Evolutionary conservation across 2,797 vertebrate genomes (phyloP).

Genomic region (Lacerta viridis): DNA sequence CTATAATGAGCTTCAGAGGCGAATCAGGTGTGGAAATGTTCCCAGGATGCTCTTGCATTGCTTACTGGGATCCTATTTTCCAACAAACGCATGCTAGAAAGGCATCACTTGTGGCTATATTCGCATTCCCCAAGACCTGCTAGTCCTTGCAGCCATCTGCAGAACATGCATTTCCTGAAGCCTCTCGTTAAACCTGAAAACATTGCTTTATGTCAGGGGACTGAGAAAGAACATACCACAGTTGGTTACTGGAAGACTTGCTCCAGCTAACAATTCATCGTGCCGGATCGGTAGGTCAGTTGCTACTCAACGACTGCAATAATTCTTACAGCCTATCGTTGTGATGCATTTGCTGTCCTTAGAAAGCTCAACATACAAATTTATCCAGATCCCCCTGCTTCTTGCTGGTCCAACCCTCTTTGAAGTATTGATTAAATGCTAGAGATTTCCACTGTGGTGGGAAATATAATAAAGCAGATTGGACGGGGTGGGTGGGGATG

Average conservation of each 20-base stretch:
- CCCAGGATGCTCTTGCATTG: not conserved
- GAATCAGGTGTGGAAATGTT: not conserved
- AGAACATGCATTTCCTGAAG: not conserved
- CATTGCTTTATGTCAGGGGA: not conserved
- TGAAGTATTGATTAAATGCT: constrained; percentile 17
- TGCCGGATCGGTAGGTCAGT: constrained; percentile 8
- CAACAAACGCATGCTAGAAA: not conserved
- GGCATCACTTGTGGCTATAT: not conserved
- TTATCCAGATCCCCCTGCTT: constrained; percentile 17
- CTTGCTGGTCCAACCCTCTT: constrained; percentile 28
- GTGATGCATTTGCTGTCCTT: not conserved
- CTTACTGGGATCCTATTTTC: not conserved
- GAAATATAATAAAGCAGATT: not conserved
- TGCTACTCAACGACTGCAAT: constrained; percentile 24
- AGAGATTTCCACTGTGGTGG: constrained; percentile 11
- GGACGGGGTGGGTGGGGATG: not conserved
- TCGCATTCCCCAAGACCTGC: not conserved
- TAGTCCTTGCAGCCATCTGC: not conserved
- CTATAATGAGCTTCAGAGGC: constrained; percentile 5
- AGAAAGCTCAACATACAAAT: not conserved
- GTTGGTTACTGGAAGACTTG: not conserved
- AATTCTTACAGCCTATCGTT: not conserved
- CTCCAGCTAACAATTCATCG: not conserved
- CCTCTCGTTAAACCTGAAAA: not conserved
- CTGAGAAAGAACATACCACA: not conserved